These are phyloP conservation scores for Phalacrocorax aristotelis DNA, from an alignment of 2,113 vertebrate species.

Conservation along the genomic window DNA sequence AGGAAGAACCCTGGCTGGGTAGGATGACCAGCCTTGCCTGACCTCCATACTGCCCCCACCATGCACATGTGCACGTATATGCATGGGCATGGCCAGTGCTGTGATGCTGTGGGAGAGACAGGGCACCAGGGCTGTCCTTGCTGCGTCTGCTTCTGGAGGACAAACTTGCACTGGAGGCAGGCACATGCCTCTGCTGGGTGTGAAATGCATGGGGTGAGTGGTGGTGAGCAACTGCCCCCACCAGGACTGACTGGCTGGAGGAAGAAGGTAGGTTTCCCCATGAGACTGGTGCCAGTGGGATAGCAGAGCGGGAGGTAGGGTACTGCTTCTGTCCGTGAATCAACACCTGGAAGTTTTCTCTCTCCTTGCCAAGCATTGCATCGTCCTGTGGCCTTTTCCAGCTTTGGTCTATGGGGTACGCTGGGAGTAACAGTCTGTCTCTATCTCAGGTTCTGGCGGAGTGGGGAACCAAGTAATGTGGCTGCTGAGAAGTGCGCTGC, in stretches of 20 bases:
- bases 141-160: neutral
- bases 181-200: neutral
- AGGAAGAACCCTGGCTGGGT: neutral
- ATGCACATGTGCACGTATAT: fast-evolving
- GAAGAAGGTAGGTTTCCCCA: neutral
- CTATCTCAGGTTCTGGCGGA: neutral
- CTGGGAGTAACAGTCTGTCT: neutral
- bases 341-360: neutral
- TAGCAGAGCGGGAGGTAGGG: neutral
- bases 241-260: neutral
- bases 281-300: neutral
- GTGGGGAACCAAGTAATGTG: fast-evolving
- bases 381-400: neutral
- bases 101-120: neutral
- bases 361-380: neutral
- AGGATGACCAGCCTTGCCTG: neutral
- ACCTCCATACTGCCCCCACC: neutral
- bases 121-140: neutral
- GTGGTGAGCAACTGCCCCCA: neutral
- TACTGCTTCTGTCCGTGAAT: neutral
- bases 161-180: neutral
- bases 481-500: fast-evolving
- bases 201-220: neutral
- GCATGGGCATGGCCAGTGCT: neutral
- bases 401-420: fast-evolving